phyloP scores from a whole-genome alignment of 1,140 invertebrate genomes.

The Hyles vespertilio region DNA sequence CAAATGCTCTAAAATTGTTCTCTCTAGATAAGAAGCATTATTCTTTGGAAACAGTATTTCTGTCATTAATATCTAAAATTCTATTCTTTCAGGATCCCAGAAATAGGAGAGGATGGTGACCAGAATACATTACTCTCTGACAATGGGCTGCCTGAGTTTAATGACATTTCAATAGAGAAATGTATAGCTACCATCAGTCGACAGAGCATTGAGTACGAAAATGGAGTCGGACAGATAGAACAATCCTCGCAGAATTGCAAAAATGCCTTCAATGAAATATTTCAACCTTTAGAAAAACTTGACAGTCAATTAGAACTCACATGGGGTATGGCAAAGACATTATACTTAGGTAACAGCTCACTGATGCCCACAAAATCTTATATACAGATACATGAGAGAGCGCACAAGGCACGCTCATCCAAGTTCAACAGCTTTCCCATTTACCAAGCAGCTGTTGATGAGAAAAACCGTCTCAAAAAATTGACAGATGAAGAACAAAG shows the following conservation, averaged over 20 bases:
- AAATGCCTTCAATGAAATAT: conserved; percentile 84
- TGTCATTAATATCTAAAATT: background rate
- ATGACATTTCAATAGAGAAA: conserved; percentile 86
- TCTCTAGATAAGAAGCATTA: too few relatives aligned
- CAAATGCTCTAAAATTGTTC: too few relatives aligned
- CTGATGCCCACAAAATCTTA: conserved; percentile 87
- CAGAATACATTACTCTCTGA: conserved; percentile 85
- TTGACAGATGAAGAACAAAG: conserved; percentile 82
- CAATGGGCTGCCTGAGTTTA: conserved; percentile 87
- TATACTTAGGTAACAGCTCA: conserved; percentile 88
- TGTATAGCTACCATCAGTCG: conserved; percentile 89
- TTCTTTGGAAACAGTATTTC: too few relatives aligned
- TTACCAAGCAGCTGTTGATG: conserved; percentile 81
- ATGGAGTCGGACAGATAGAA: conserved; percentile 81
- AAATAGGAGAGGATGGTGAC: conserved; percentile 88
- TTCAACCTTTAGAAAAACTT: conserved; percentile 85
- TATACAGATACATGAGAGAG: conserved; percentile 83
- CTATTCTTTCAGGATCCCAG: conserved; percentile 84
- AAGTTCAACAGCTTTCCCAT: conserved; percentile 83
- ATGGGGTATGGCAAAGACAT: conserved; percentile 90
- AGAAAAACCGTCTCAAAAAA: conserved; percentile 74
- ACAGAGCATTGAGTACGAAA: conserved; percentile 89
- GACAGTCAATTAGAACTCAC: conserved; percentile 85
- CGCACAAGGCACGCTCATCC: conserved; percentile 78
- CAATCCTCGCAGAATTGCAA: conserved; percentile 72